Base-by-base conservation (phyloP, 2,113 vertebrate genomes). In the Oostethus manadensis region DNA sequence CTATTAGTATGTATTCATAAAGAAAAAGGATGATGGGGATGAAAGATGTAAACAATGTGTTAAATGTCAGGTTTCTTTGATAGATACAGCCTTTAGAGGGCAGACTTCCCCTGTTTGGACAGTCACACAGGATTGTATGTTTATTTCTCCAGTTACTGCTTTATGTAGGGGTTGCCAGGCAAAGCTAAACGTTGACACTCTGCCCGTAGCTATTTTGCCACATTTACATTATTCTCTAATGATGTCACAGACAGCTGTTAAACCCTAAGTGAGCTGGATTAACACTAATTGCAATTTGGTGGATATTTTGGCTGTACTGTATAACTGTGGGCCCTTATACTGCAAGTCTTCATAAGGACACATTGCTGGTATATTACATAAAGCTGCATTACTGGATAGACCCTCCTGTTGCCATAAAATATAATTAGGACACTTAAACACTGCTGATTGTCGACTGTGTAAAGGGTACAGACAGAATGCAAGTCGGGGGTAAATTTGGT, bases 161-260 rank as follows among this genome's bases (percentile, higher is more conserved):
- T 33, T 50, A 20, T n/a, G 40, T 43, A 22, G 18, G 8, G 3
- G 40, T 43, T 46, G 42, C 56, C 56, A 29, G 17, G 42, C 56
- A 45, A 26, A 40, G 40, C 40, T 23, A 59, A 64, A 33, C 43
- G 45, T 29, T 66, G 51, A 51, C 51, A 51, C 49, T 13, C 35
- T 14, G 38, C 35, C 20, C 17, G 10, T 11, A 13, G 47, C 71
- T 62, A 55, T 47, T 68, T 26, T 47, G 44, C 45, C 38, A 35
- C 22, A 71, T 67, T 44, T 63, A 50, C 49, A 56, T 57, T 61
- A 35, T 60, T 68, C 59, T 33, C 58, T 43, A 18, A 49, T 29
- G 35, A 71, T 63, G 47, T 47, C 68, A 57, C 46, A 0, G 55
- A 51, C 29, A 10, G 22, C 33, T 50, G 57, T 44, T 16, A 59